phyloP scores from a whole-genome alignment of 2,113 vertebrate genomes.

The Onychostruthus taczanowskii region DNA sequence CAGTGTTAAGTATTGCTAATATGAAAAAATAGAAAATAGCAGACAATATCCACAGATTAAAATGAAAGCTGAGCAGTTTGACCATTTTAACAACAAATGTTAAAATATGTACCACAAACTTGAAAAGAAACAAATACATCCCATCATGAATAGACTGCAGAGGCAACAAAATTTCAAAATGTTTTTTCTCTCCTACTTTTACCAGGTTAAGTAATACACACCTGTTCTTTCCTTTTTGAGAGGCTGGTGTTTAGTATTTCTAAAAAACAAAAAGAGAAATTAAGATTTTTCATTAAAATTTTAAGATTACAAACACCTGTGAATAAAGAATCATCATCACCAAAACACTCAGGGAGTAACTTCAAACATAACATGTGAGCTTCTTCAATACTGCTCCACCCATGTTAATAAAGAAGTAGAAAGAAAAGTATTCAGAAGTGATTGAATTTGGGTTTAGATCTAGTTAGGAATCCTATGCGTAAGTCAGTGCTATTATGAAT shows the following conservation, averaged over 20 bases:
- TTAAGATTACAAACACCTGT: not conserved
- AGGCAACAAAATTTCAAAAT: not conserved
- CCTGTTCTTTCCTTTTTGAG: constrained; percentile 48
- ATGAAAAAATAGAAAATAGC: not conserved
- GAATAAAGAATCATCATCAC: not conserved
- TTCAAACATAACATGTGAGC: not conserved
- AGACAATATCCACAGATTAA: not conserved
- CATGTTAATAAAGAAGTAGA: not conserved
- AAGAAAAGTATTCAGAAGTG: not conserved
- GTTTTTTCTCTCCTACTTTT: not conserved
- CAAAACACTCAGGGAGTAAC: not conserved
- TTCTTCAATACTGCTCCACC: not conserved
- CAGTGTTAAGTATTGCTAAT: not conserved
- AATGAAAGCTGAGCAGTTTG: not conserved
- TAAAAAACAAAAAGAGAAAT: constrained; percentile 58
- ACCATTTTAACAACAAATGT: not conserved
- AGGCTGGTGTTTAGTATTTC: constrained; percentile 52
- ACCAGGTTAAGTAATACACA: constrained; percentile 28
- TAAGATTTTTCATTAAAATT: not conserved
- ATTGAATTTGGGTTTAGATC: not conserved
- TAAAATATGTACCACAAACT: not conserved
- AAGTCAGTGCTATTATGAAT: not conserved
- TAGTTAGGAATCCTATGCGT: not conserved
- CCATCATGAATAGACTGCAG: not conserved
- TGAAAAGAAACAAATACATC: not conserved